Base-by-base conservation (phyloP, 30 jellyfish, hydroid and myxozoan genomes). In the Euphysa ruthae region DNA sequence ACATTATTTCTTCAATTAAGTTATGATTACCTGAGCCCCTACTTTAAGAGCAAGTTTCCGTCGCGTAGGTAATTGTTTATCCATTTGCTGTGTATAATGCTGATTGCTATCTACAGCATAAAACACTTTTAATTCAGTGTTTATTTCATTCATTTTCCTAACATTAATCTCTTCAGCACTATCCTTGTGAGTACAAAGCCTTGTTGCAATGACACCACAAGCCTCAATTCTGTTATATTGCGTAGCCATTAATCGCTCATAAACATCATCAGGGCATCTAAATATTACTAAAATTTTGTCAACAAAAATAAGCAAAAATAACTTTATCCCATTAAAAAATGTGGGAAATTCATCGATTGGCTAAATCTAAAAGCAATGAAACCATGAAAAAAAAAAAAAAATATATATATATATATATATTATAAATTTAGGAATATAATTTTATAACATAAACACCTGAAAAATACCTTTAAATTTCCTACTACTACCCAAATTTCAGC, bases 11-110 rank as follows among this genome's bases (percentile, higher is more conserved):
- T n/a, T n/a, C n/a, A n/a, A n/a, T n/a, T n/a, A 56, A n/a, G n/a
- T 6, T 5, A 32, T 0, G 4, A 63, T 15, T 69, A 89, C 98
- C 93, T 81, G 98, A 0, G 98, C 95, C 4, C 98, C 98, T 25
- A 74, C 75, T 66, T 78, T 89, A 21, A 89, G 91, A 46, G 60
- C 93, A 6, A 89, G 43, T 5, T 78, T 69, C 21, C 56, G 73
- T 21, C 38, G 77, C 1, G 58, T 91, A 6, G 80, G 94, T 57
- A 89, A 58, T 23, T 52, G 51, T 35, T 76, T 74, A 42, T 89
- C 90, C 93, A 89, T 75, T 34, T 74, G 84, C 19, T 58, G 55
- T 1, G 93, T 50, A 54, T 46, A 74, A 8, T 56, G 63, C 19
- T 70, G 28, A 32, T 74, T 83, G 50, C 84, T 69, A 51, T 89